A percentile compares a stretch with the other conserved stretches of the same genome.
Evolutionary conservation across 2,113 vertebrate species (phyloP).

Genomic region (Tympanuchus pallidicinctus): DNA sequence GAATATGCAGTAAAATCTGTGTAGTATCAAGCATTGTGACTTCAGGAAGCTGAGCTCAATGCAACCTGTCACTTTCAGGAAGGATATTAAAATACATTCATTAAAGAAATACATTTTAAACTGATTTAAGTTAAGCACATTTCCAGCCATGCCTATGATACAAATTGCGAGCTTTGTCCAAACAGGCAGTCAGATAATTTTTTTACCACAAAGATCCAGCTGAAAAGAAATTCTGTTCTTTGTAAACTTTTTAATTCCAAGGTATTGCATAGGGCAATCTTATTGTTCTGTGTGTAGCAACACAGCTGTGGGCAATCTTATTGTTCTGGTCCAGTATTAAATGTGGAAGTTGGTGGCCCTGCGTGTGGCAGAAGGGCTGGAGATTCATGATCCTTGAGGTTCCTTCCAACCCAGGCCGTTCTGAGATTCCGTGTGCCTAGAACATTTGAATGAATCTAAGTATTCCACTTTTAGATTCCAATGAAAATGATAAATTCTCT

Average conservation of each 20-base stretch:
- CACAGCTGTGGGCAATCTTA: neutral
- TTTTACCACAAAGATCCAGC: neutral
- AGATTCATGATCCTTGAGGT: too few species aligned
- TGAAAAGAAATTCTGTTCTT: neutral
- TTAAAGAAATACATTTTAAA: neutral
- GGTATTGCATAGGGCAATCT: neutral
- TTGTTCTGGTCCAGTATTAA: too few species aligned
- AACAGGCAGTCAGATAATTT: neutral
- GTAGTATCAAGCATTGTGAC: neutral
- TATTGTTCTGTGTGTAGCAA: too few species aligned
- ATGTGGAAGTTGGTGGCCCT: too few species aligned
- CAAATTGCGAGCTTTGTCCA: neutral
- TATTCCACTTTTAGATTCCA: neutral
- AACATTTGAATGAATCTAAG: neutral
- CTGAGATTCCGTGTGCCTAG: neutral
- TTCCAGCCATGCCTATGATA: neutral
- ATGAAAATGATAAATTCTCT: neutral
- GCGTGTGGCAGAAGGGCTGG: too few species aligned
- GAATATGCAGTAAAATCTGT: slow-evolving; percentile 7
- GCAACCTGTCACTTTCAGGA: neutral
- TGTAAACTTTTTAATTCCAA: neutral
- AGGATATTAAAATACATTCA: neutral
- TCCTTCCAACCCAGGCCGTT: too few species aligned
- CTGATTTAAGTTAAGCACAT: neutral
- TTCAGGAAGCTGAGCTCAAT: neutral